Conservation (phyloP, 2,113 vertebrate species). For the Morone chrysops region DNA sequence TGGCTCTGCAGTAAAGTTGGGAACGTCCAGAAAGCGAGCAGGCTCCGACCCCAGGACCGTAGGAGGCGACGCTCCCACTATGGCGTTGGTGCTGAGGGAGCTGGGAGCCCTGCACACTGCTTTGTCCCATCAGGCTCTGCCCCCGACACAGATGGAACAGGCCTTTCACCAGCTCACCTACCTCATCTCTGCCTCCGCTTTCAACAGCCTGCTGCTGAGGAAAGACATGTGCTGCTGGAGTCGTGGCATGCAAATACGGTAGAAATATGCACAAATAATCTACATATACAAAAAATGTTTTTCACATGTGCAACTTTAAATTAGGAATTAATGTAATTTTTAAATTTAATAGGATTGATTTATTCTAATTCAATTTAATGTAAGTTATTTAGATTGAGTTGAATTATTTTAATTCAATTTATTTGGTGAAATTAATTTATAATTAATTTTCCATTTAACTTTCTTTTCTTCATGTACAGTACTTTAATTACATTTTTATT, state of each 20-base stretch:
- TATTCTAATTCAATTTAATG: background rate
- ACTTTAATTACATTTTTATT: background rate
- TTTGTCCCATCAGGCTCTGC: slow-evolving; percentile 75
- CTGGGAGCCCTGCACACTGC: slow-evolving; percentile 70
- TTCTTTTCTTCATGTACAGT: background rate
- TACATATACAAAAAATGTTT: too few species aligned
- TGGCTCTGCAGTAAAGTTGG: slow-evolving; percentile 52
- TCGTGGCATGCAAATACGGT: slow-evolving; percentile 87
- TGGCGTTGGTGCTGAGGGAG: slow-evolving; percentile 82
- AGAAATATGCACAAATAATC: background rate
- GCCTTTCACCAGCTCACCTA: slow-evolving; percentile 84
- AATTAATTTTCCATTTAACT: too few species aligned
- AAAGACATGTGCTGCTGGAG: slow-evolving; percentile 87
- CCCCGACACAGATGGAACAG: slow-evolving; percentile 73
- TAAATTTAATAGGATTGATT: background rate
- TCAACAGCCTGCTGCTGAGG: slow-evolving; percentile 87
- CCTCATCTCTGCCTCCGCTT: slow-evolving; percentile 75
- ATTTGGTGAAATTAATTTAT: background rate
- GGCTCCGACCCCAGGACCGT: slow-evolving; percentile 66
- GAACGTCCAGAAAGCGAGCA: slow-evolving; percentile 52
- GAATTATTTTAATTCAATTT: background rate
- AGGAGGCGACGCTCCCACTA: slow-evolving; percentile 53
- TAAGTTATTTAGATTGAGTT: background rate
- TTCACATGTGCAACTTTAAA: background rate
- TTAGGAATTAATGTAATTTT: background rate